phyloP scores from a whole-genome alignment of 2,113 vertebrate species.

The Alethe castanea region DNA sequence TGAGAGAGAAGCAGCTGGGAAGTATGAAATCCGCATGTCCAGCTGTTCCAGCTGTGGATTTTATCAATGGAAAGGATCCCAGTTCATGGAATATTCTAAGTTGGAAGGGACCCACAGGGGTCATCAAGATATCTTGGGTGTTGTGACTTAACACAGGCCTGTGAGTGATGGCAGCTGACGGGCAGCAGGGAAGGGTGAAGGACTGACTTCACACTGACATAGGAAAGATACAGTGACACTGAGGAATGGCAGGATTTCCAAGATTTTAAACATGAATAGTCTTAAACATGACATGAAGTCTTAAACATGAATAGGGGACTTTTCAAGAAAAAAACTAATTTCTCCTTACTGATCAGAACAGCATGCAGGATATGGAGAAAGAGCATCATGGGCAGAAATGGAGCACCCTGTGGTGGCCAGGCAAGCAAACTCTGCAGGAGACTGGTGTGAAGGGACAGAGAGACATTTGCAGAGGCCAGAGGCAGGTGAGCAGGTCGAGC shows the following conservation, averaged over 20 bases:
- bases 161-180: neutral
- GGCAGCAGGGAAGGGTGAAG: neutral
- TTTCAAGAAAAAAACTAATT: neutral
- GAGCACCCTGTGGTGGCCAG: neutral
- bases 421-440: fast-evolving
- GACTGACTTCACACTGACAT: neutral
- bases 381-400: neutral
- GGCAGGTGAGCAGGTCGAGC: neutral
- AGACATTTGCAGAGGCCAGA: neutral
- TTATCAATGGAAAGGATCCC: neutral
- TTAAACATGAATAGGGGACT: neutral
- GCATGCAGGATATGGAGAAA: neutral
- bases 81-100: neutral
- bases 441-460: neutral
- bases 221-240: neutral
- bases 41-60: neutral
- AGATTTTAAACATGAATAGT: neutral
- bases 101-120: neutral
- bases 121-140: neutral
- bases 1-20: neutral
- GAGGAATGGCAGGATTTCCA: neutral
- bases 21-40: fast-evolving
- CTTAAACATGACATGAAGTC: no score
- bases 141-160: neutral
- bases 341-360: neutral